phyloP scores from a whole-genome alignment of 2,888 invertebrate genomes.

The Caenorhabditis panamensis region DNA sequence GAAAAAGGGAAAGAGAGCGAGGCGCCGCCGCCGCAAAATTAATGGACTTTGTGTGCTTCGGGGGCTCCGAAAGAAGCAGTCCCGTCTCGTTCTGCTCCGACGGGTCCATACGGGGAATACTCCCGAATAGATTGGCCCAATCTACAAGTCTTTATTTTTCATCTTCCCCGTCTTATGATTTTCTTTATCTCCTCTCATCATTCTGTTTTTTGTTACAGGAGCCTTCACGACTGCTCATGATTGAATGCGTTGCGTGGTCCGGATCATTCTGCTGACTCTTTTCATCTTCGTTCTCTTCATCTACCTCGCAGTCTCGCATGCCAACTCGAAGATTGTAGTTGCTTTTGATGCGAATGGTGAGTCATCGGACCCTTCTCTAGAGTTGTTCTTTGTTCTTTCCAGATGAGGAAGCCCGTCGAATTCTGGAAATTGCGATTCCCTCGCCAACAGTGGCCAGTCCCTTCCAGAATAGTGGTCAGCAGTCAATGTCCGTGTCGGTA shows the following conservation, averaged over 20 bases:
- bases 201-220: slow-evolving; percentile 6
- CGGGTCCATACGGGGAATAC: slow-evolving; percentile 28
- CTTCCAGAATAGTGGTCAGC: slow-evolving; percentile 15
- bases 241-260: slow-evolving; percentile 65
- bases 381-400: background rate
- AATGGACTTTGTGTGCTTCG: slow-evolving; percentile 37
- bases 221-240: slow-evolving; percentile 45
- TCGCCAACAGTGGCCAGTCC: slow-evolving; percentile 42
- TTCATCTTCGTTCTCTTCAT: slow-evolving; percentile 42
- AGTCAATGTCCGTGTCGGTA: slow-evolving; percentile 61
- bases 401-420: slow-evolving; percentile 60
- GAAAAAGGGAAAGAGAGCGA: slow-evolving; percentile 71
- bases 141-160: slow-evolving; percentile 5
- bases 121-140: slow-evolving; percentile 38
- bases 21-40: slow-evolving; percentile 71
- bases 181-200: background rate
- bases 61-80: background rate
- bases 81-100: slow-evolving; percentile 42
- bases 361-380: background rate
- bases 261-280: slow-evolving; percentile 54
- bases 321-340: slow-evolving; percentile 44
- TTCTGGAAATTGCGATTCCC: slow-evolving; percentile 52
- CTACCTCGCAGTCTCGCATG: slow-evolving; percentile 51
- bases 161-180: background rate
- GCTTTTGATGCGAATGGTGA: slow-evolving; percentile 58